A percentile compares a stretch with the other conserved stretches of the same genome.
phyloP scores from a whole-genome alignment of 2,113 vertebrate species.

The Panurus biarmicus region DNA sequence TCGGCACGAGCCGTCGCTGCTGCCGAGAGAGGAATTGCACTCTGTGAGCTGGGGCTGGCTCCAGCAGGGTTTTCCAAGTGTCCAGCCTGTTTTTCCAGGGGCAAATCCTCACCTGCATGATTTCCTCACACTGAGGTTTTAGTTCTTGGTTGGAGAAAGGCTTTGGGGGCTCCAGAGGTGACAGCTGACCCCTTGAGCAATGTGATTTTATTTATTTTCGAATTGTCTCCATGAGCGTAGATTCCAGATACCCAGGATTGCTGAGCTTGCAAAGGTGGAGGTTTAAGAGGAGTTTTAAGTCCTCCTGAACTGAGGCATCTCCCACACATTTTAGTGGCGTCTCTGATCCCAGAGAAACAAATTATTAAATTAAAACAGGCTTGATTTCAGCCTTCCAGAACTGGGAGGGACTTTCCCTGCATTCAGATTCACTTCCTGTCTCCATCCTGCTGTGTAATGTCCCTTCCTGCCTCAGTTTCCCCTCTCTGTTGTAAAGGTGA shows the following conservation, averaged over 20 bases:
- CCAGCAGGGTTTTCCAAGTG: neutral
- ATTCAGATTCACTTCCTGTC: neutral
- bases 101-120: neutral
- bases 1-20: neutral
- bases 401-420: neutral
- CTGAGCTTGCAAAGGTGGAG: neutral
- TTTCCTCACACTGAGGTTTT: neutral
- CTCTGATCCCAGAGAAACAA: neutral
- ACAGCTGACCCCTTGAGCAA: neutral
- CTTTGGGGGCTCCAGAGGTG: neutral
- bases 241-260: neutral
- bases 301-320: rapidly evolving
- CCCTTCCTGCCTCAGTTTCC: neutral
- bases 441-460: neutral
- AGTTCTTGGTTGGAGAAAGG: neutral
- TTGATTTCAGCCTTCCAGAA: neutral
- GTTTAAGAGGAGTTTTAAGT: neutral
- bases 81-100: neutral
- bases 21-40: neutral
- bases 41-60: neutral
- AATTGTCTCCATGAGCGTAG: rapidly evolving
- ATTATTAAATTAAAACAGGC: neutral
- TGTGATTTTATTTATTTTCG: neutral
- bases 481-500: neutral
- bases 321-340: rapidly evolving